phyloP scores from a whole-genome alignment of 2,888 invertebrate species.

The Prosopocoilus inquinatus region DNA sequence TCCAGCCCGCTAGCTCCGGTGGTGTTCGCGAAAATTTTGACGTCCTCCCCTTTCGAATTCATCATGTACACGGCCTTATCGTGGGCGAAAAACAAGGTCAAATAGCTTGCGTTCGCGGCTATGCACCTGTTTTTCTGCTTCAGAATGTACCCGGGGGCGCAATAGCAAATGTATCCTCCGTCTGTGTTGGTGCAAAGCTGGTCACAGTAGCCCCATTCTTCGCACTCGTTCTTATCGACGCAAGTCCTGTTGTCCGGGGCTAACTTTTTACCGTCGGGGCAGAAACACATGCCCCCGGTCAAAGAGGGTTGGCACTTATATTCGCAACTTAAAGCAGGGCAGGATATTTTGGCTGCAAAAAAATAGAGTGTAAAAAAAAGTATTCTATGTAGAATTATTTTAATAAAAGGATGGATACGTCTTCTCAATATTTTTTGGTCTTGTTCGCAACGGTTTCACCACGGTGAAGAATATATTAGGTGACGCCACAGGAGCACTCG shows the following conservation, averaged over 20 bases:
- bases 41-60: conserved; percentile 64
- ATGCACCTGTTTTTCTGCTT: conserved; percentile 60
- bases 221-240: conserved; percentile 87
- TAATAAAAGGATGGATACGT: background rate
- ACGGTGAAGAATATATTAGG: too few relatives aligned
- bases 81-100: conserved; percentile 68
- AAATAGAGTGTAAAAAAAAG: conserved; percentile 3
- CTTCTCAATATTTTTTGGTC: too few relatives aligned
- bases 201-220: conserved; percentile 92
- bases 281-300: conserved; percentile 86
- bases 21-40: conserved; percentile 71
- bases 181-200: conserved; percentile 89
- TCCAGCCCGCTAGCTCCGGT: conserved; percentile 85
- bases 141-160: conserved; percentile 60
- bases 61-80: conserved; percentile 71
- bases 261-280: conserved; percentile 82
- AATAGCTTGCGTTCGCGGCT: conserved; percentile 58
- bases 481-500: too few relatives aligned
- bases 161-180: conserved; percentile 81
- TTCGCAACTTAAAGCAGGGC: conserved; percentile 83
- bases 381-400: conserved; percentile 3
- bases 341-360: conserved; percentile 71
- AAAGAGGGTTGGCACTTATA: conserved; percentile 90
- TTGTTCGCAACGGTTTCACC: too few relatives aligned
- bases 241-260: conserved; percentile 83